These are phyloP conservation scores for Aselliscus stoliczkanus DNA, from an alignment of 2,797 vertebrate species.

Conservation along the genomic window DNA sequence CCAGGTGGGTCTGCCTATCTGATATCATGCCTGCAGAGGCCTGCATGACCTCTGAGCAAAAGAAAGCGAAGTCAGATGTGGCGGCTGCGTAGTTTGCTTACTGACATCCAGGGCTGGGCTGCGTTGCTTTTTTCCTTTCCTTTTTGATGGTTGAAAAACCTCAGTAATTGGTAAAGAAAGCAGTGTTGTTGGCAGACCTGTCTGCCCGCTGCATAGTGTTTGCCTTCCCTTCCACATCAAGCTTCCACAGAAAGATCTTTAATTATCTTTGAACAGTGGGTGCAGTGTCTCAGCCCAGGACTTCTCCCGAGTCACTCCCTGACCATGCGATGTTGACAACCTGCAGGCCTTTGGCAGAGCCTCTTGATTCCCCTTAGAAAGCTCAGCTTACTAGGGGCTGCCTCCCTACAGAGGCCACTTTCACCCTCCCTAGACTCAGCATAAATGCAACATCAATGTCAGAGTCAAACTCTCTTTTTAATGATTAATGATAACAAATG, in stretches of 20 bases:
- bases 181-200: background rate
- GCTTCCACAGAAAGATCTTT: background rate
- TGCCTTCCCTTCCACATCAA: background rate
- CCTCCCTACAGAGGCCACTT: background rate
- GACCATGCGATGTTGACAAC: rapidly evolving
- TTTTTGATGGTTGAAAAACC: background rate
- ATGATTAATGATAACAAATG: background rate
- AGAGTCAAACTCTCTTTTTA: constrained; percentile 18
- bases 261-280: background rate
- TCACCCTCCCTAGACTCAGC: background rate
- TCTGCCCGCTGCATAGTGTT: background rate
- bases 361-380: background rate
- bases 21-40: background rate
- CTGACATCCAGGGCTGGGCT: background rate
- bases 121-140: background rate
- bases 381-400: background rate
- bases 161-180: background rate
- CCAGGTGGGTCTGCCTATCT: background rate
- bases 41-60: constrained; percentile 1
- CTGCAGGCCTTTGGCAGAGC: background rate
- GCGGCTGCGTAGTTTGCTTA: background rate
- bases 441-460: background rate
- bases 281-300: background rate
- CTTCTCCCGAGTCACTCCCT: background rate
- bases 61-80: background rate